Evolutionary conservation across 2,888 invertebrate species (phyloP), one percentile per base, ranked within the genome.

Genomic region (Brassicogethes aeneus): DNA sequence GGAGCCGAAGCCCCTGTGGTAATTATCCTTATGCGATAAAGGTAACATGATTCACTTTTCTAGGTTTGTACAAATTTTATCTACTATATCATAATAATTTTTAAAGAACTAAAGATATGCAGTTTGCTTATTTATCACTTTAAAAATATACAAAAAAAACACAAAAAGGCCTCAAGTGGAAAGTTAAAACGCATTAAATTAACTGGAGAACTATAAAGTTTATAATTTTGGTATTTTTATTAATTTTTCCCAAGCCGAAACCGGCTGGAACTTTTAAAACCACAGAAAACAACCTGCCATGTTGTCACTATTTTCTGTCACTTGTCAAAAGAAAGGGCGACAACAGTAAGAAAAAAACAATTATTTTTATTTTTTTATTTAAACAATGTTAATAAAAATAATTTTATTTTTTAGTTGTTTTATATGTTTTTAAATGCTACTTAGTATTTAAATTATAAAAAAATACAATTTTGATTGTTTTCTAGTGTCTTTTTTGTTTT

Each of bases 41-140:
- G 88, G 88, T 68, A 89, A 73, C 83, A 89, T 85, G n/a, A n/a
- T n/a, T n/a, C n/a, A n/a, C n/a, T 57, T 63, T 75, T 36, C 23
- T 23, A 7, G 5, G 23, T 10, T 10, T 23, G 5, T 23, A 23
- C 7, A 35, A 10, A 23, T 7, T 23, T 23, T n/a, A 7, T 14
- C 12, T n/a, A 8, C 14, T n/a, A 2, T 2, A 3, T 36, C 12
- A 5, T 2, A 15, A 23, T 14, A n/a, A 10, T n/a, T 15, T 30
- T 2, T 15, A 15, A 2, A 30, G 10, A 37, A 30, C 2, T 30
- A 16, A 15, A 35, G 2, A 16, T 5, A n/a, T 17, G 17, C 35
- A 35, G 16, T 16, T 35, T 16, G 16, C 12, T 17, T 2, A 34
- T 7, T 15, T n/a, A 29, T 36, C 17, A 30, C 17, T 15, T 30